These are phyloP conservation scores for Tricholauxania praeusta DNA, from an alignment of 2,888 invertebrate species.

Conservation along the genomic window DNA sequence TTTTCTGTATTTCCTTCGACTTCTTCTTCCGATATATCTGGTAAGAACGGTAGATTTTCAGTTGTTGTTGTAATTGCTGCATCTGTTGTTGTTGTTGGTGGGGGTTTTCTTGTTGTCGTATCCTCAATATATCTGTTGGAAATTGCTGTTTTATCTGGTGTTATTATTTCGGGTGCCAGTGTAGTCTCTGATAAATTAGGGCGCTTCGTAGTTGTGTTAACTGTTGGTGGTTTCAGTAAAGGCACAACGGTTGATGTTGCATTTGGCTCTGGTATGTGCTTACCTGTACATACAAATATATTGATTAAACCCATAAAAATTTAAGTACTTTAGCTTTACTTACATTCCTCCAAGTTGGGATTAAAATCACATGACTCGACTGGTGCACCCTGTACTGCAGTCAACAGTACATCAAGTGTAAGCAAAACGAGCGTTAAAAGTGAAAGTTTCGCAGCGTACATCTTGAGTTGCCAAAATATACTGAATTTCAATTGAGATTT, in stretches of 20 bases:
- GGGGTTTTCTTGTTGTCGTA: slow-evolving; percentile 7
- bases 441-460: slow-evolving; percentile 6
- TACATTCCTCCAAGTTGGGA: slow-evolving; percentile 51
- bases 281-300: not conserved
- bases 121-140: not conserved
- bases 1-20: not conserved
- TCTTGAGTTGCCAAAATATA: slow-evolving; percentile 7
- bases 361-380: slow-evolving; percentile 53
- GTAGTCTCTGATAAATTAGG: not conserved
- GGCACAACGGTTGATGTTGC: too few relatives aligned
- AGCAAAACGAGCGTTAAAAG: slow-evolving; percentile 5
- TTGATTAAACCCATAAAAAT: not conserved
- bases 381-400: slow-evolving; percentile 28
- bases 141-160: slow-evolving; percentile 16
- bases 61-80: slow-evolving; percentile 24
- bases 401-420: not conserved
- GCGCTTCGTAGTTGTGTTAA: not conserved
- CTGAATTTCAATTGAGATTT: not conserved
- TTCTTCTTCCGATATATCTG: slow-evolving; percentile 33
- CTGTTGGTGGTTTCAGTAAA: too few relatives aligned
- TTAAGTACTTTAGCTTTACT: slow-evolving; percentile 36
- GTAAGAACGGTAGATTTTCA: slow-evolving; percentile 38
- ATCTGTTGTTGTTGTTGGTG: not conserved
- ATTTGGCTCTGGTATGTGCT: not conserved
- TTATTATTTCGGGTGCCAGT: not conserved